Percentiles rank a stretch among this genome's conserved stretches.
phyloP scores from a whole-genome alignment of 2,113 vertebrate genomes.

The Sinocyclocheilus anshuiensis region DNA sequence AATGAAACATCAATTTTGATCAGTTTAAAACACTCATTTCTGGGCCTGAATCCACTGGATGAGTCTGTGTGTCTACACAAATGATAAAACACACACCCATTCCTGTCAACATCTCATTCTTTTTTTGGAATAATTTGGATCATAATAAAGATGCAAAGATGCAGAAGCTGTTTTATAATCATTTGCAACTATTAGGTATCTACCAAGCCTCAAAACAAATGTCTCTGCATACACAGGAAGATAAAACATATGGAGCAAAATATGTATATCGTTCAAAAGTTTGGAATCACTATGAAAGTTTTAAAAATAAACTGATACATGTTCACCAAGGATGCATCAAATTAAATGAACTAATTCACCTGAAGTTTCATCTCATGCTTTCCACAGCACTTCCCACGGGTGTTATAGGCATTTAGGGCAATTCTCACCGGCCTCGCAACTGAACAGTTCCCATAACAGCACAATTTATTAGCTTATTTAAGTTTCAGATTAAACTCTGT shows the following conservation, averaged over 20 bases:
- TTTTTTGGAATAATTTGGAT: not conserved
- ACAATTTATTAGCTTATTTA: not conserved
- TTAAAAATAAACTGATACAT: not conserved
- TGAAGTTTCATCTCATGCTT: not conserved
- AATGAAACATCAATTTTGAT: not conserved
- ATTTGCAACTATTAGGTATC: not conserved
- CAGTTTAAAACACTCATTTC: not conserved
- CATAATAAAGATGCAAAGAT: not conserved
- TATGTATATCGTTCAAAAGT: not conserved
- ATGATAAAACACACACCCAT: not conserved
- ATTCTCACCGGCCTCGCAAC: not conserved
- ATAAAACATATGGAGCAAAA: not conserved
- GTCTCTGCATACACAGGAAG: not conserved
- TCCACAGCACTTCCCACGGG: not conserved
- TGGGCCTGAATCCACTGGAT: slow-evolving; percentile 1
- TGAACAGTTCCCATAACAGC: not conserved
- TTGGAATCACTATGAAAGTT: not conserved
- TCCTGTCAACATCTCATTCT: not conserved
- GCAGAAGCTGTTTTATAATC: not conserved
- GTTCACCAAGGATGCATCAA: not conserved
- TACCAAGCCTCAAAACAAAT: not conserved
- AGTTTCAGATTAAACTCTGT: not conserved
- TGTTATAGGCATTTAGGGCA: not conserved
- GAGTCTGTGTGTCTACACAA: not conserved
- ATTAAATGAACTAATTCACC: not conserved